These are phyloP conservation scores for Hoplostethus atlanticus DNA, from an alignment of 2,797 vertebrate species.

Conservation along the genomic window DNA sequence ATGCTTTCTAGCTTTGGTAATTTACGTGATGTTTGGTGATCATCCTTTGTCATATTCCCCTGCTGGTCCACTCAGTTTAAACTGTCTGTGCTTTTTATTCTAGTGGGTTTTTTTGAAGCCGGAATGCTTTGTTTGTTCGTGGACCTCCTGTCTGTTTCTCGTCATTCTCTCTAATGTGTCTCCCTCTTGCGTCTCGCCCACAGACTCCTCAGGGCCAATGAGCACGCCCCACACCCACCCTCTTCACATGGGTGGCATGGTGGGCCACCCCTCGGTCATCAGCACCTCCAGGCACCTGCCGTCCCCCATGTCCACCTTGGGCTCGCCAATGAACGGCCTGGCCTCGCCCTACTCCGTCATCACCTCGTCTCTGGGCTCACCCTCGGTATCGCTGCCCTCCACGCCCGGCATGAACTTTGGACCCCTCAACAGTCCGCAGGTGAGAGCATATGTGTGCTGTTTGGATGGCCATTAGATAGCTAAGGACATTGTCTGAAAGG, in stretches of 20 bases:
- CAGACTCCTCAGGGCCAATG: constrained; percentile 87
- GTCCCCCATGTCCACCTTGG: constrained; percentile 86
- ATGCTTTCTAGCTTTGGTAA: too few species aligned
- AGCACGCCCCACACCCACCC: constrained; percentile 84
- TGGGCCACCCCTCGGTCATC: constrained; percentile 89
- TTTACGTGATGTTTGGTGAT: too few species aligned
- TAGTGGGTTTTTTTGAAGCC: too few species aligned
- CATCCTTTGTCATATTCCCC: too few species aligned
- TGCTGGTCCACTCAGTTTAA: too few species aligned
- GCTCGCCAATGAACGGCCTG: constrained; percentile 85
- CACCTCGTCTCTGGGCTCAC: constrained; percentile 88
- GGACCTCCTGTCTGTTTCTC: background rate
- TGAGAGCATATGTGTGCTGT: constrained; percentile 62
- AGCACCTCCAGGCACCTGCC: constrained; percentile 86
- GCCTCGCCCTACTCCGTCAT: constrained; percentile 92
- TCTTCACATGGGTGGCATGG: constrained; percentile 83
- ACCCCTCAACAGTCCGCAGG: constrained; percentile 88
- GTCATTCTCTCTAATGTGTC: constrained; percentile 1
- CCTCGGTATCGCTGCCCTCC: constrained; percentile 86
- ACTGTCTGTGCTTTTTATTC: too few species aligned
- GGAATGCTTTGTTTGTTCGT: too few species aligned
- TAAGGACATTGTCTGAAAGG: background rate
- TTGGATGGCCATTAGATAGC: constrained; percentile 2
- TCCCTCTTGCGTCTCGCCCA: constrained; percentile 16
- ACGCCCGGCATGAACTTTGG: constrained; percentile 89